Base-by-base conservation (phyloP, 1,140 invertebrate genomes). In the Pseudobourletiella spinata region DNA sequence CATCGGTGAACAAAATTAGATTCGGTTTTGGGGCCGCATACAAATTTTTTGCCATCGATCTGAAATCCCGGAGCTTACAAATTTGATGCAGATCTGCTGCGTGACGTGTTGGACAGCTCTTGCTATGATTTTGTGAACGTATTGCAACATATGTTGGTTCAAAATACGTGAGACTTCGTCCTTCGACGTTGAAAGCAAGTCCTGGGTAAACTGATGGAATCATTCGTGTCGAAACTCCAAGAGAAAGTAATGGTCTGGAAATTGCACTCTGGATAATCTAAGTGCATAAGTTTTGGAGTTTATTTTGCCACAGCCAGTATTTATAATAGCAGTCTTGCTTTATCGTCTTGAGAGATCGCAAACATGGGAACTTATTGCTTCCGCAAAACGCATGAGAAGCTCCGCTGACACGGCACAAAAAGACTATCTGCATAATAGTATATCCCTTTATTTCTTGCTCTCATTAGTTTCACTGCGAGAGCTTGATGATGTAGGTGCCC, bases 171-270 rank as follows among this genome's bases (percentile, higher is more conserved):
- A 48, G 6, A 16, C 35, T 55, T n/a, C n/a, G n/a, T n/a, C 8
- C n/a, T 11, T 39, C 32, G n/a, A 63, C 60, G 70, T 73, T 64
- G 20, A 24, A 25, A 60, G 72, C 66, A 35, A 69, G 66, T n/a
- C 51, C 68, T 52, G 74, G 70, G 66, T 74, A 74, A 11, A 75
- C 73, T 28, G 43, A 48, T 29, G 57, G 57, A 29, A 59, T 59
- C 3, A 20, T 64, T 75, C 74, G 63, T 76, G 74, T 6, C 43
- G 29, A 22, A 57, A 30, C 26, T 72, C 75, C 65, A 76, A 67
- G 11, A 76, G 72, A 66, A 70, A 78, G 66, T 78, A 75, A 71
- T 77, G 75, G 69, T 77, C 74, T 44, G 76, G 73, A 25, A 77
- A 68, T 42, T 35, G 57, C 3, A 77, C 65, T 58, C 66, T n/a